phyloP scores from a whole-genome alignment of 1,140 invertebrate species.

The Polypedilum vanderplanki region DNA sequence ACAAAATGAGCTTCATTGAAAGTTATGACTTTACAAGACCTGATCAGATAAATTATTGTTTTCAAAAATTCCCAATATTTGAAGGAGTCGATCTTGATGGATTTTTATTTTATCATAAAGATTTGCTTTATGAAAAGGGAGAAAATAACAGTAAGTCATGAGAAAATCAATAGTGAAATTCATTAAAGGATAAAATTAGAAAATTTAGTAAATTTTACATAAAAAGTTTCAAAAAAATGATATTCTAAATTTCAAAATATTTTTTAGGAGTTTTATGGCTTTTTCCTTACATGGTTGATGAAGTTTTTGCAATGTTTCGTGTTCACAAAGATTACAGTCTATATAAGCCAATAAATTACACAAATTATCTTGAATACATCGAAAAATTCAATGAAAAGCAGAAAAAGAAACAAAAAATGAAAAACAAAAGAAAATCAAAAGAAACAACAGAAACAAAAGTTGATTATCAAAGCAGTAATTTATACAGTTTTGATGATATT shows the following conservation, averaged over 20 bases:
- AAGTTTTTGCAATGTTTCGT: constrained; percentile 55
- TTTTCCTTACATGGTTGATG: constrained; percentile 77
- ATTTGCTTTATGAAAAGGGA: constrained; percentile 67
- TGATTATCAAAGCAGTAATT: too few relatives aligned
- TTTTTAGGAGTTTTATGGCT: constrained; percentile 54
- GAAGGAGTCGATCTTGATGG: constrained; percentile 57
- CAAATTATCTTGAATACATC: constrained; percentile 46
- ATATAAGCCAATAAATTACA: constrained; percentile 46
- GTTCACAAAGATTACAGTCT: constrained; percentile 44
- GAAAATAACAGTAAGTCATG: constrained; percentile 74
- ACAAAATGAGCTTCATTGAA: background rate
- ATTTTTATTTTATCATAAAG: constrained; percentile 73
- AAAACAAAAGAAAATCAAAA: too few relatives aligned
- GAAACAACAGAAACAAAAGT: too few relatives aligned
- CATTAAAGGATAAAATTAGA: too few relatives aligned
- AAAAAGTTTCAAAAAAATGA: too few relatives aligned
- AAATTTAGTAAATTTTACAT: too few relatives aligned
- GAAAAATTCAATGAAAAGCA: constrained; percentile 43
- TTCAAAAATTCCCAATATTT: constrained; percentile 34
- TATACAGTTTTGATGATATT: too few relatives aligned
- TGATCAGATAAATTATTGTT: background rate
- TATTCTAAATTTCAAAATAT: too few relatives aligned
- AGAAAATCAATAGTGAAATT: too few relatives aligned
- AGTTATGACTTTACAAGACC: background rate
- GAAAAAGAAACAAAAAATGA: background rate